A percentile compares a stretch with the other conserved stretches of the same genome.
Evolutionary conservation across 2,113 vertebrate species (phyloP).

Genomic region (Brienomyrus brachyistius): DNA sequence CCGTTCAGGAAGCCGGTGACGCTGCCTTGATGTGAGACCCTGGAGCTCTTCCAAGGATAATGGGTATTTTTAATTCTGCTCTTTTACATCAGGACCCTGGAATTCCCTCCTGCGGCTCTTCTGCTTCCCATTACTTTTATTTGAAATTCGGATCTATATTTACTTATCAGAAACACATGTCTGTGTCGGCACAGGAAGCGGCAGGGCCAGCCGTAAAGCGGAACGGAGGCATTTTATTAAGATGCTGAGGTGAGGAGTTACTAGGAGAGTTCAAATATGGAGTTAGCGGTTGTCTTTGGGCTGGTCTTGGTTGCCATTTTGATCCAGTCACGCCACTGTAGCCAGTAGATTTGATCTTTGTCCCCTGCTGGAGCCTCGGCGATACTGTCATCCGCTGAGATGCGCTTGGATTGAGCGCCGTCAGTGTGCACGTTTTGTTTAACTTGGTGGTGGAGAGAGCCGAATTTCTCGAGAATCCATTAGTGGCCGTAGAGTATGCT

Average conservation of each 20-base stretch:
- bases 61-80: constrained; percentile 24
- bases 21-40: constrained; percentile 16
- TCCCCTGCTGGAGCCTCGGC: neutral
- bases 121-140: constrained; percentile 77
- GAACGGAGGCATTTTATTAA: constrained; percentile 18
- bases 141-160: constrained; percentile 75
- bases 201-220: constrained; percentile 37
- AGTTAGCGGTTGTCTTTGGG: constrained; percentile 13
- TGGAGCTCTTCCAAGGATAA: constrained; percentile 22
- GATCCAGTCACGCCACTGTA: neutral
- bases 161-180: constrained; percentile 78
- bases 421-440: neutral
- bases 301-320: neutral
- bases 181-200: constrained; percentile 51
- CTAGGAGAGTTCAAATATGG: neutral
- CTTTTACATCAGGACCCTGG: constrained; percentile 24
- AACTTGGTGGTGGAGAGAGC: neutral
- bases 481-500: neutral
- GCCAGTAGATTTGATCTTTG: neutral
- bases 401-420: neutral
- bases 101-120: constrained; percentile 27
- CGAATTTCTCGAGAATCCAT: neutral
- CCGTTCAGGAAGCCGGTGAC: constrained; percentile 12
- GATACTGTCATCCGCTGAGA: neutral
- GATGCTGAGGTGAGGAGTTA: neutral